These are phyloP conservation scores for Drosophila histrio DNA, from an alignment of 2,888 invertebrate species.

Conservation along the genomic window DNA sequence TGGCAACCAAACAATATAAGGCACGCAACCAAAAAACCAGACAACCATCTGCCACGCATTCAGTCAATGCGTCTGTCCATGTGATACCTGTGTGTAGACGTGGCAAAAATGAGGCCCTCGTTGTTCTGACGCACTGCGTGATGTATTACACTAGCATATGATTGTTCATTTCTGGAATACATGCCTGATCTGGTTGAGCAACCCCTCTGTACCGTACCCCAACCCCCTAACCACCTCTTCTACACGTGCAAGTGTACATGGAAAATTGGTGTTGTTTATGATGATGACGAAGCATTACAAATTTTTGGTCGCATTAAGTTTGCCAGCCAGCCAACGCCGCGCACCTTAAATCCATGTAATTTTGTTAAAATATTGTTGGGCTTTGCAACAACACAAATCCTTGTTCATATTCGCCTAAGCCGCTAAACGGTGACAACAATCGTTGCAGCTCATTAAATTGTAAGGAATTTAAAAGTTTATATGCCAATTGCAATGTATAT, in stretches of 20 bases:
- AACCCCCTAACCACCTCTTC: not conserved
- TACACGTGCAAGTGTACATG: conserved; percentile 16
- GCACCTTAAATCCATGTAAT: conserved; percentile 72
- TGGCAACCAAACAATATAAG: conserved; percentile 46
- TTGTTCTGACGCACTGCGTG: conserved; percentile 58
- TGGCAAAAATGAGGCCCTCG: conserved; percentile 39
- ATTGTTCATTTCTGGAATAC: conserved; percentile 78
- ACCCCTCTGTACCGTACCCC: not conserved
- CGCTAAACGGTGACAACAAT: conserved; percentile 47
- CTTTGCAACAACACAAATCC: conserved; percentile 54
- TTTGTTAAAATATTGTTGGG: conserved; percentile 72
- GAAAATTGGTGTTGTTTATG: conserved; percentile 53
- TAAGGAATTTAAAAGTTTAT: not conserved
- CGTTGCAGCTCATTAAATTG: not conserved
- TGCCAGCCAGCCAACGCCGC: conserved; percentile 50
- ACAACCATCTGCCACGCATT: conserved; percentile 39
- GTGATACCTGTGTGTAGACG: conserved; percentile 15
- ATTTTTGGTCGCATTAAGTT: conserved; percentile 60
- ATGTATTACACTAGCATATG: conserved; percentile 76
- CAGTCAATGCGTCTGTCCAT: conserved; percentile 23
- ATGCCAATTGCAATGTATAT: not conserved
- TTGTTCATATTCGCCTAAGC: conserved; percentile 69
- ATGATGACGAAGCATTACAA: conserved; percentile 67
- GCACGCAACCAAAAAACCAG: conserved; percentile 40
- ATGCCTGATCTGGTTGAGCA: conserved; percentile 37